Evolutionary conservation across 2,113 vertebrate species (phyloP), one percentile per base, ranked within the genome.

Genomic region (Apodemus speciosus): DNA sequence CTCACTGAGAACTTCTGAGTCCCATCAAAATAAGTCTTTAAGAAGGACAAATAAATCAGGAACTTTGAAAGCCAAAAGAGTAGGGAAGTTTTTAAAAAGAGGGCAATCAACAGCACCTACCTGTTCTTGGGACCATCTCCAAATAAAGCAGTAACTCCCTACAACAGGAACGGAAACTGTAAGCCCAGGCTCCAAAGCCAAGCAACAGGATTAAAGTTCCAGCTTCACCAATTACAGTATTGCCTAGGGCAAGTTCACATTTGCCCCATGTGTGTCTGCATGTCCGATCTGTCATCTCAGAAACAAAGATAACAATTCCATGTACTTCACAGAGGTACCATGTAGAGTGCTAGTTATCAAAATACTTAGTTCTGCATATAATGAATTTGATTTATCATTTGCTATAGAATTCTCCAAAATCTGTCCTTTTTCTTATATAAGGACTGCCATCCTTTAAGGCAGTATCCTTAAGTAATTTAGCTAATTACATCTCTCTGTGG

Each of bases 391-490:
- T 71, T 71, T 38, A 40, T 71, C 16, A 80, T 73, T 51, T 86
- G 35, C 20, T 32, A 69, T 4, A 80, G 62, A 89, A 89, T 87
- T 27, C 58, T 84, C 69, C 38, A 88, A 60, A 93, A 88, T 92
- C 71, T 72, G n/a, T 76, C 43, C 40, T 92, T 92, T 92, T 71
- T 60, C 46, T 96, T 53, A 15, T 11, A 76, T 51, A n/a, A n/a
- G n/a, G n/a, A n/a, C n/a, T n/a, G n/a, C 8, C 9, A 92, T 75
- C 4, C 46, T 93, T 76, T 69, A n/a, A 91, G 77, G 38, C 43
- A 66, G 35, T 69, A 58, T 20, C n/a, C 75, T 87, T 76, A 89
- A 62, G 49, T 51, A 72, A 90, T 80, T 64, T 80, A 85, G 88
- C 35, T 84, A 43, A 81, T 71, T 18, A 79, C 13, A 56, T 93